Evolutionary conservation across 2,113 vertebrate genomes (phyloP).

Genomic region (Felis chaus): DNA sequence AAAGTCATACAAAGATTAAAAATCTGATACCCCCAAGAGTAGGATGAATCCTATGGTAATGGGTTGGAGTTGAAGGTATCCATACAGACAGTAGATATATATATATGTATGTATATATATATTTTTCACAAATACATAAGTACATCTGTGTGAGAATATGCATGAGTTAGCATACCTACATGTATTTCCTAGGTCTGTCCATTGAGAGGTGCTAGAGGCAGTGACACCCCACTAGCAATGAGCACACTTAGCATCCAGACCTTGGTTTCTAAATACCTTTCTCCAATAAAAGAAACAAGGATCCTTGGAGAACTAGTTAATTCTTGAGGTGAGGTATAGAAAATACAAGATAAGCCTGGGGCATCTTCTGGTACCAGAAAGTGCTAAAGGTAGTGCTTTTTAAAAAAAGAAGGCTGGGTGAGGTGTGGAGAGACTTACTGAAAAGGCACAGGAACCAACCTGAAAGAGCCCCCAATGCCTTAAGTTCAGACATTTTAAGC

Average conservation of each 20-base stretch:
- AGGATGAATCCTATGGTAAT: background rate
- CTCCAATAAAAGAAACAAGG: background rate
- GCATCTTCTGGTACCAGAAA: background rate
- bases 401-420: background rate
- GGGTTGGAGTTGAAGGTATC: background rate
- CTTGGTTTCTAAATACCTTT: constrained; percentile 50
- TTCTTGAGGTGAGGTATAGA: background rate
- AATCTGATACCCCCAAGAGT: background rate
- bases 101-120: background rate
- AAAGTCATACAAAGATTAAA: constrained; percentile 27
- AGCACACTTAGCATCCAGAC: background rate
- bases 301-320: background rate
- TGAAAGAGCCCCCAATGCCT: background rate
- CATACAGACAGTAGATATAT: background rate
- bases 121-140: background rate
- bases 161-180: background rate
- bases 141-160: background rate
- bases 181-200: background rate
- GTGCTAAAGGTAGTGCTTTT: background rate
- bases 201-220: background rate
- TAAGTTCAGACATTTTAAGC: background rate
- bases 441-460: background rate
- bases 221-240: background rate
- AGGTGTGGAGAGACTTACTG: background rate
- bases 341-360: background rate